A percentile compares a stretch with the other conserved stretches of the same genome.
Evolutionary conservation across 2,797 vertebrate genomes (phyloP).

Genomic region (Pogonophryne albipinna): DNA sequence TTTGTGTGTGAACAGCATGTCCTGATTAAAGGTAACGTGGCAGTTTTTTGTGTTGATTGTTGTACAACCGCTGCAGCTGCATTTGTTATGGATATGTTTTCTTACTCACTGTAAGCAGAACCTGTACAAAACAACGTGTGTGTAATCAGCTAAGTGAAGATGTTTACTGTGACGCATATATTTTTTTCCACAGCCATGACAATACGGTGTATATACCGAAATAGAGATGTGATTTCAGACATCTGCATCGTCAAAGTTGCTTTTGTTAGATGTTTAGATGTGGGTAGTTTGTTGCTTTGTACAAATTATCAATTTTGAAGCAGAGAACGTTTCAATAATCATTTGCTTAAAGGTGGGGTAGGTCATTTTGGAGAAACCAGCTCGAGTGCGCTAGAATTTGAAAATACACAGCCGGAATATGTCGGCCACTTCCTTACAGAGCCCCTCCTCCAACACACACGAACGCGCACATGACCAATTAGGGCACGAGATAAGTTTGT

Average conservation of each 20-base stretch:
- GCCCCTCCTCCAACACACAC: too few relatives aligned
- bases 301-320: not conserved
- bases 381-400: too few relatives aligned
- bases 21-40: conserved; percentile 15
- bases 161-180: not conserved
- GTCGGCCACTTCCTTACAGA: too few relatives aligned
- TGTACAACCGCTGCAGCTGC: conserved; percentile 6
- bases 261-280: not conserved
- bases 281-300: too few relatives aligned
- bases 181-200: not conserved
- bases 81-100: not conserved
- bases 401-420: too few relatives aligned
- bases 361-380: too few relatives aligned
- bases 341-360: not conserved
- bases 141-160: not conserved
- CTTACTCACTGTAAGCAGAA: not conserved
- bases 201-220: not conserved
- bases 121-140: not conserved
- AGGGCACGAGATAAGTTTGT: too few relatives aligned
- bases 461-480: too few relatives aligned
- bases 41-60: conserved; percentile 16
- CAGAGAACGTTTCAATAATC: not conserved
- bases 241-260: not conserved
- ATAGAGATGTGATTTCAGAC: not conserved
- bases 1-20: conserved; percentile 24